A percentile compares a stretch with the other conserved stretches of the same genome.
Evolutionary conservation across 2,797 vertebrate species (phyloP).

Genomic region (Tadarida brasiliensis): DNA sequence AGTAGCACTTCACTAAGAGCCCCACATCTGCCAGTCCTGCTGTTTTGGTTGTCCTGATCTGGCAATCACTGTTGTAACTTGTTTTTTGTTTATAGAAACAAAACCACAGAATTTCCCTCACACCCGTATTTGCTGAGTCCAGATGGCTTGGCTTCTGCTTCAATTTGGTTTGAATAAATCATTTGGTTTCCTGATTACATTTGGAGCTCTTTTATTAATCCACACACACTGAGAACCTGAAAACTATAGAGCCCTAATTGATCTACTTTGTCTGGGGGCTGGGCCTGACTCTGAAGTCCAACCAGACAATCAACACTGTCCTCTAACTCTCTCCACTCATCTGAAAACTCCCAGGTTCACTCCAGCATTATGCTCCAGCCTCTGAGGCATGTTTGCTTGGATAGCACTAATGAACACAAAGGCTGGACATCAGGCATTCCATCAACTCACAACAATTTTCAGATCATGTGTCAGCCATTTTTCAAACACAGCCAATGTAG

Average conservation of each 20-base stretch:
- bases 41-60: background rate
- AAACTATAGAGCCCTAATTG: background rate
- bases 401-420: background rate
- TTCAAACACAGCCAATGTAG: background rate
- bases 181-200: background rate
- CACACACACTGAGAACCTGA: background rate
- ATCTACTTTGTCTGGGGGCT: background rate
- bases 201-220: background rate
- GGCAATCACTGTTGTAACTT: background rate
- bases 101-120: background rate
- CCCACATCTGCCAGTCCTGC: background rate
- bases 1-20: background rate
- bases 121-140: background rate
- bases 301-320: background rate
- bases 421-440: background rate
- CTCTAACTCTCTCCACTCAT: background rate
- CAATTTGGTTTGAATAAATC: background rate
- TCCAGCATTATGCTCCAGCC: background rate
- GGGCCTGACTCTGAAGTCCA: background rate
- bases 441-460: background rate
- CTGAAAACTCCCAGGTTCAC: background rate
- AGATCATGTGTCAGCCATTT: background rate
- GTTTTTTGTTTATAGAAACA: background rate
- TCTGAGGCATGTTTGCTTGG: background rate
- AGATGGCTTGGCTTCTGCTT: background rate